Conservation (phyloP, 2,113 vertebrate genomes). For the Tyto alba region DNA sequence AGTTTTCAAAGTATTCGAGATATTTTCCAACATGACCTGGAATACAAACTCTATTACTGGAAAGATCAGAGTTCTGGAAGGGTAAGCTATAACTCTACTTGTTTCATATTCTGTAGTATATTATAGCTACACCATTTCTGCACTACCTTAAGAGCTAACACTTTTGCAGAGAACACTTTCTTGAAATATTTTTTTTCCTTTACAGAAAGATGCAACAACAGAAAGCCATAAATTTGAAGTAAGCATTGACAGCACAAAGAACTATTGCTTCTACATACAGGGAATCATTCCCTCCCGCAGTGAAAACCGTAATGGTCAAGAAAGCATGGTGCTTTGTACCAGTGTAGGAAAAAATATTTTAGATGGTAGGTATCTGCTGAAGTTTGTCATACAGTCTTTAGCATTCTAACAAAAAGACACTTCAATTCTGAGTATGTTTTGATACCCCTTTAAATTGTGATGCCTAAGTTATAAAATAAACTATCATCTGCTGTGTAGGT, state of each 20-base stretch:
- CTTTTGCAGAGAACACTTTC: background rate
- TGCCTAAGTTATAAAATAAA: background rate
- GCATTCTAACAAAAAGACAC: background rate
- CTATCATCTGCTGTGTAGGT: background rate
- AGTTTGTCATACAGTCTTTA: background rate
- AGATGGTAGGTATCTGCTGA: constrained; percentile 44
- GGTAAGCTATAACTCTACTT: constrained; percentile 67
- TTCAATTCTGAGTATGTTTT: background rate
- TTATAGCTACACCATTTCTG: background rate
- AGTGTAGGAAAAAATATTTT: background rate
- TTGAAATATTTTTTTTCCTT: background rate
- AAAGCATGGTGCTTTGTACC: constrained; percentile 73
- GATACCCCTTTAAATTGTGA: background rate
- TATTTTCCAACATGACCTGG: constrained; percentile 77
- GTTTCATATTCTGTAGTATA: background rate
- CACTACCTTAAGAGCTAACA: background rate
- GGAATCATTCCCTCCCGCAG: constrained; percentile 70
- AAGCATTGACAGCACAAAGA: constrained; percentile 71
- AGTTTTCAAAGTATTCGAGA: constrained; percentile 77
- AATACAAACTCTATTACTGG: constrained; percentile 81
- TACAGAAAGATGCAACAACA: constrained; percentile 75
- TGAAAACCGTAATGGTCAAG: constrained; percentile 70
- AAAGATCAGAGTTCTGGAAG: constrained; percentile 85
- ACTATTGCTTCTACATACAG: constrained; percentile 86
- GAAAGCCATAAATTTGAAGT: constrained; percentile 68